These are phyloP conservation scores for Leptinotarsa peninsularis DNA, from an alignment of 2,888 invertebrate species.

Conservation along the genomic window DNA sequence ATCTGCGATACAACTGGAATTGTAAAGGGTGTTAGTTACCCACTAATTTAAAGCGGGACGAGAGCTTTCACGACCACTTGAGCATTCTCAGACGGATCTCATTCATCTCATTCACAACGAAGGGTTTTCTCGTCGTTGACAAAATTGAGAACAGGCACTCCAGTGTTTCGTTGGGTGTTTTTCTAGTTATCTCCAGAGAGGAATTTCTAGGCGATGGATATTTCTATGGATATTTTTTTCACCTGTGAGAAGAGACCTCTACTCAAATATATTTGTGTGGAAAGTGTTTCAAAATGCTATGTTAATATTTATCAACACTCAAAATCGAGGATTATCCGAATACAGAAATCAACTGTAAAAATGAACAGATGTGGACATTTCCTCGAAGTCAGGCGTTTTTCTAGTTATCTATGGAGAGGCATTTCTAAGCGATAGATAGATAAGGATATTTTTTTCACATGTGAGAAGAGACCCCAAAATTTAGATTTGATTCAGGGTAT, in stretches of 20 bases:
- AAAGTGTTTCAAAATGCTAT: no score
- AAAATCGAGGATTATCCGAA: no score
- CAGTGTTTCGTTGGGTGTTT: slow-evolving; percentile 7
- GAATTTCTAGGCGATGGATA: neutral
- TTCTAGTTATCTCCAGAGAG: neutral
- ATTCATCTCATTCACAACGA: slow-evolving; percentile 24
- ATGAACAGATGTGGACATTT: no score
- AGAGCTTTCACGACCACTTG: slow-evolving; percentile 30
- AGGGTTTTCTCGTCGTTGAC: slow-evolving; percentile 18
- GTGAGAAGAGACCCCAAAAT: no score
- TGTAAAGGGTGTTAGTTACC: slow-evolving; percentile 31
- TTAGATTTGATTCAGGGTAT: no score
- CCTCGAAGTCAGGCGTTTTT: no score
- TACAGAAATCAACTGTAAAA: no score
- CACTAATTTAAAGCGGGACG: slow-evolving; percentile 27
- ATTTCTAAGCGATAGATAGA: neutral
- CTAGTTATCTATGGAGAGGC: neutral
- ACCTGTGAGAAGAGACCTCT: no score
- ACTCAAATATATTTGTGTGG: no score
- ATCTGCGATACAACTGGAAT: slow-evolving; percentile 26
- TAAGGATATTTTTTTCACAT: no score
- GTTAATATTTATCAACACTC: no score
- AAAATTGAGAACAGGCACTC: slow-evolving; percentile 22
- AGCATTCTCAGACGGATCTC: slow-evolving; percentile 27
- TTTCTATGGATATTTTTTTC: no score